These are phyloP conservation scores for Campylomormyrus numenius DNA, from an alignment of 2,113 vertebrate species.

Conservation along the genomic window DNA sequence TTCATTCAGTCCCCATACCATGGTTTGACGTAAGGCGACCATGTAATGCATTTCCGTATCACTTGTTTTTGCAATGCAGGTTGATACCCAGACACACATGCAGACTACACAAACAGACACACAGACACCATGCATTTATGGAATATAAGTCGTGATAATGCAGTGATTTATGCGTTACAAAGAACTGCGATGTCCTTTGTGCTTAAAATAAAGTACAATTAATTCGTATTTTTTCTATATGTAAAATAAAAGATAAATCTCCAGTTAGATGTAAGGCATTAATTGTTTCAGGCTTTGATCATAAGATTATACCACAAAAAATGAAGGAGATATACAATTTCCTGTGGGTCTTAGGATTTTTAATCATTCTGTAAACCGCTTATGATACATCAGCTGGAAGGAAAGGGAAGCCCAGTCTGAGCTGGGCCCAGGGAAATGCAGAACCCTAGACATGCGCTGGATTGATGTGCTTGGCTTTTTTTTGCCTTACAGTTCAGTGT, in stretches of 20 bases:
- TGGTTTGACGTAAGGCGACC: neutral
- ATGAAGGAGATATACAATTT: neutral
- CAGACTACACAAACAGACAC: neutral
- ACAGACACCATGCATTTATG: neutral
- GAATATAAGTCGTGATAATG: neutral
- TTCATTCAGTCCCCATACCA: neutral
- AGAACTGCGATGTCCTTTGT: neutral
- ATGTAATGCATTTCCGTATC: neutral
- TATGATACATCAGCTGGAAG: neutral
- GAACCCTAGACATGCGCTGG: neutral
- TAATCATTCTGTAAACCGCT: neutral
- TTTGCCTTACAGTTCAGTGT: neutral
- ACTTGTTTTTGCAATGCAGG: neutral
- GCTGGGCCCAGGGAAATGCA: neutral
- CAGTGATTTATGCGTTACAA: neutral
- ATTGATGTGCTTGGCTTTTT: neutral
- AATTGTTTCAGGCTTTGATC: conserved; percentile 7
- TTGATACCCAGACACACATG: neutral
- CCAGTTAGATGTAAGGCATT: neutral
- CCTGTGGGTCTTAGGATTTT: neutral
- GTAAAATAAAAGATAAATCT: neutral
- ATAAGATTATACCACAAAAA: neutral
- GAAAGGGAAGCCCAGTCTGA: neutral
- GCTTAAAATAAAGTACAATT: neutral
- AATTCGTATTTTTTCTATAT: neutral